Base-by-base conservation (phyloP, 2,113 vertebrate genomes). In the Sinocyclocheilus rhinocerous region DNA sequence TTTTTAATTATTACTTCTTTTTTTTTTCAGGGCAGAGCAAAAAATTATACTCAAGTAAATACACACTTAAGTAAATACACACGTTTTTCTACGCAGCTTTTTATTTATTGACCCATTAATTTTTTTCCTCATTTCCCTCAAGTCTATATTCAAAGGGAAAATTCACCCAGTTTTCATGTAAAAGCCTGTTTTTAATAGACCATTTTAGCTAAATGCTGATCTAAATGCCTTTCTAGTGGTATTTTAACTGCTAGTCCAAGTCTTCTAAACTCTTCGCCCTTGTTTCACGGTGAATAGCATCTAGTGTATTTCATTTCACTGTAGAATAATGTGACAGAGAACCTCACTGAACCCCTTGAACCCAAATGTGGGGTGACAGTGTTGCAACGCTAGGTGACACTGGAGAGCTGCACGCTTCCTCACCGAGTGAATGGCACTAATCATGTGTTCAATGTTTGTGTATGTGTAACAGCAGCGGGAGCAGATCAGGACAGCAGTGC, bases 371-470 rank as follows among this genome's bases (percentile, higher is more conserved):
- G 85, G 88, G 78, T 89, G 52, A 89, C 50, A 3, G 39, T 24
- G 39, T 16, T 65, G 73, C 8, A 45, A 85, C 88, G 73, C 88
- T 89, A 89, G 85, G 83, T 87, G 85, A 89, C 88, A 87, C 85
- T 85, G 83, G 63, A 59, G 85, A 89, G 88, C 88, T 3, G n/a
- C 85, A 39, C 15, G 61, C 11, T 81, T 73, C 70, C 59, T 22
- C 3, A 76, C 69, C 39, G 29, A 75, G 42, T 80, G 72, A 75
- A 84, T 52, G 77, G 22, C 82, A 84, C 77, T 87, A 81, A 89
- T 89, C 61, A 86, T 84, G 75, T 45, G 13, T 85, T 73, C 65
- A 76, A n/a, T 55, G 79, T 89, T 61, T 84, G 45, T 84, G 48
- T 81, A 50, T 84, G 80, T 65, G 52, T 59, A 33, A 80, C 24